These are phyloP conservation scores for Ladona fulva DNA, from an alignment of 1,140 invertebrate species.

Conservation along the genomic window DNA sequence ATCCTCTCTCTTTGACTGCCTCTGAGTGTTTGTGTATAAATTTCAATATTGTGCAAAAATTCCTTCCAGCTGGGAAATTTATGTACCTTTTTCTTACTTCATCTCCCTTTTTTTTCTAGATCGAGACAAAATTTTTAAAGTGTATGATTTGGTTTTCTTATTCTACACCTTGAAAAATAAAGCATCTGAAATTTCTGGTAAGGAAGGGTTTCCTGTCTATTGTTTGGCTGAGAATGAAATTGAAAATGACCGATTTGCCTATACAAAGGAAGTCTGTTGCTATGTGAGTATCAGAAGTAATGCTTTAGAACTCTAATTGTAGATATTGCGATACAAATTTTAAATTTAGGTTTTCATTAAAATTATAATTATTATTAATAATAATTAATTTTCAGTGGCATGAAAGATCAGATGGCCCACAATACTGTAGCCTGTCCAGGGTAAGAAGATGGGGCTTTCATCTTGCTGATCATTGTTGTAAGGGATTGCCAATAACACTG, in stretches of 20 bases:
- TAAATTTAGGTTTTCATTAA: slow-evolving; percentile 9
- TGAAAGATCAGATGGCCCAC: slow-evolving; percentile 32
- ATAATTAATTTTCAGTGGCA: slow-evolving; percentile 45
- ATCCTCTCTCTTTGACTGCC: too few relatives aligned
- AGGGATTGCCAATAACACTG: slow-evolving; percentile 34
- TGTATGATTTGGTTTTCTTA: slow-evolving; percentile 45
- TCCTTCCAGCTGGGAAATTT: too few relatives aligned
- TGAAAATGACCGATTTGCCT: slow-evolving; percentile 41
- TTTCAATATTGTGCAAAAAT: too few relatives aligned
- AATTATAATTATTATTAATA: slow-evolving; percentile 15
- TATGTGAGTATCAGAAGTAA: slow-evolving; percentile 31
- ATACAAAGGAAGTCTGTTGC: slow-evolving; percentile 38
- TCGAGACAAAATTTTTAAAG: slow-evolving; percentile 29
- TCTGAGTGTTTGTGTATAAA: too few relatives aligned
- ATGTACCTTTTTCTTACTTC: too few relatives aligned
- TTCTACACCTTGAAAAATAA: slow-evolving; percentile 40
- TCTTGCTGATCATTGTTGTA: slow-evolving; percentile 44
- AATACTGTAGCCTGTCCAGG: slow-evolving; percentile 42
- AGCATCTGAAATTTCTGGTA: slow-evolving; percentile 21
- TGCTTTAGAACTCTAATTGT: neutral
- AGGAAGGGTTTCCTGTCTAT: slow-evolving; percentile 32
- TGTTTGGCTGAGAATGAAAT: slow-evolving; percentile 38
- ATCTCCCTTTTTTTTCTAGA: too few relatives aligned
- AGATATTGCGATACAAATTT: neutral
- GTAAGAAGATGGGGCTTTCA: slow-evolving; percentile 45